Evolutionary conservation across 2,113 vertebrate genomes (phyloP), one percentile per base, ranked within the genome.

Genomic region (Lonchura striata): DNA sequence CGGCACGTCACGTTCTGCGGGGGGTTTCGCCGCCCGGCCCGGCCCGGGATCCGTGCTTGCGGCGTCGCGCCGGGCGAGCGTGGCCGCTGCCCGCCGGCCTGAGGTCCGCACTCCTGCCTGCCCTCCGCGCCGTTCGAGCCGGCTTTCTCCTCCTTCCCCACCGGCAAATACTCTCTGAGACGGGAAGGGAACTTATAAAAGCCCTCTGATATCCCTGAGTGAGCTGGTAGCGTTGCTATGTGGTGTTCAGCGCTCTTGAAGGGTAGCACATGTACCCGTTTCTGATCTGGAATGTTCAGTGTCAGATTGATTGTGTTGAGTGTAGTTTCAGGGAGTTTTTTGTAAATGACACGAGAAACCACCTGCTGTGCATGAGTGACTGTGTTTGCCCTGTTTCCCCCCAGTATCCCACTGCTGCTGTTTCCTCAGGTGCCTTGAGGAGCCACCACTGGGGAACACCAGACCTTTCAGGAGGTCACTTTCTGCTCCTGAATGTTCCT

Each of bases 301-400:
- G 33, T 13, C 0, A 0, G 16, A 33, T n/a, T 50, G 50, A 9
- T 7, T 39, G 7, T 56, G 8, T 11, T 25, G 28, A 25, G 17
- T 1, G 18, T 41, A 25, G 24, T 57, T 42, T 13, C 6, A 21
- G 7, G 1, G 7, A 39, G 0, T 0, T 0, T n/a, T 52, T 56
- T 52, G 42, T 53, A 66, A 87, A 47, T 12, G 0, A 27, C 4
- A 3, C 2, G 21, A 56, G 24, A 71, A 72, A 19, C 8, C 23
- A 31, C 11, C 7, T 5, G 4, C 19, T 24, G 10, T 21, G 8
- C 2, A 1, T 4, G 1, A 3, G 10, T 13, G 6, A 2, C 52
- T 46, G 61, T 1, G 8, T 49, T 86, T 74, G 28, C 35, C 11
- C 5, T 2, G 0, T 41, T 5, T 33, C 33, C 4, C 33, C 46